These are phyloP conservation scores for Cryptus armator DNA, from an alignment of 2,888 invertebrate species.

Conservation along the genomic window DNA sequence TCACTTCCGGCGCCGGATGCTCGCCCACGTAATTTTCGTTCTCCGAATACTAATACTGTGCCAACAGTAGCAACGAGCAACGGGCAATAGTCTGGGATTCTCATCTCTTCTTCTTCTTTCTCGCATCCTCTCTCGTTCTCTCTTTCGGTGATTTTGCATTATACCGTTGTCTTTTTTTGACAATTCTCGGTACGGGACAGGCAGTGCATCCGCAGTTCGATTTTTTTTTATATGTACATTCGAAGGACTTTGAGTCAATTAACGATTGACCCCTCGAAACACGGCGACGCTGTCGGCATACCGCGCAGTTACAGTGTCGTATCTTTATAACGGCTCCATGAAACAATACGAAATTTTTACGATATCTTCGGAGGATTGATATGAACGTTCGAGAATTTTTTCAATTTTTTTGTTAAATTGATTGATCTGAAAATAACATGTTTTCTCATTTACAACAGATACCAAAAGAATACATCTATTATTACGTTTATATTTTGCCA, in stretches of 20 bases:
- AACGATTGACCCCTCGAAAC: neutral
- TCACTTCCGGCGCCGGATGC: constrained; percentile 69
- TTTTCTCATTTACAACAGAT: neutral
- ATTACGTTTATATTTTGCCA: too few relatives aligned
- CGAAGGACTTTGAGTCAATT: neutral
- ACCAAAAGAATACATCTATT: too few relatives aligned
- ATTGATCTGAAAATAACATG: neutral
- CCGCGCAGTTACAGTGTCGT: neutral
- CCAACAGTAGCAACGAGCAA: constrained; percentile 37
- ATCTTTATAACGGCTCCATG: neutral
- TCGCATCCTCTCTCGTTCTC: neutral
- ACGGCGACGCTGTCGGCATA: neutral
- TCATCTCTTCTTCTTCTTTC: constrained; percentile 17
- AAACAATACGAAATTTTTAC: neutral
- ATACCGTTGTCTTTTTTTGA: constrained; percentile 37
- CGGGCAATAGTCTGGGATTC: constrained; percentile 58
- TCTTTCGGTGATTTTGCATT: neutral
- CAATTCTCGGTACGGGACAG: constrained; percentile 39
- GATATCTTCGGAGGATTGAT: neutral
- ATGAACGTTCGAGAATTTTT: neutral
- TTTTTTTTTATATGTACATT: neutral
- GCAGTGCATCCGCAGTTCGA: constrained; percentile 8
- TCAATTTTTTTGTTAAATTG: neutral
- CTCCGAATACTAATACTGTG: constrained; percentile 68
- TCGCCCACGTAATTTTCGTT: constrained; percentile 70